Percentiles rank a stretch among this genome's conserved stretches.
Evolutionary conservation across 2,113 vertebrate genomes (phyloP).

Genomic region (Aplodontia rufa): DNA sequence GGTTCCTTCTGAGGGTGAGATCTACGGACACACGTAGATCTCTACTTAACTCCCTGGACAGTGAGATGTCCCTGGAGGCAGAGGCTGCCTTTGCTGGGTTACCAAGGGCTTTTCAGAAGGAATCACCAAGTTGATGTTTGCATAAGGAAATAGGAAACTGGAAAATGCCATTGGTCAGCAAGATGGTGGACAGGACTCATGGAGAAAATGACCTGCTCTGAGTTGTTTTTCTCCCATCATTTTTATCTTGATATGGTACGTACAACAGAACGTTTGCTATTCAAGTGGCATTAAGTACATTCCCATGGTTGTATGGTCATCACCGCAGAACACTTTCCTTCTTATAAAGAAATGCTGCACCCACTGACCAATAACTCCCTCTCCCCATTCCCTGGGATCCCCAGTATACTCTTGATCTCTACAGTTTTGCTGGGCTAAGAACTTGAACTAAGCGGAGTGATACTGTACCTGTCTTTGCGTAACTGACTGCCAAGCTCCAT

Average conservation of each 20-base stretch:
- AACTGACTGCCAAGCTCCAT: not conserved
- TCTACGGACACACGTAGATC: not conserved
- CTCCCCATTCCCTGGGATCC: accelerated
- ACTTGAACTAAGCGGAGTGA: not conserved
- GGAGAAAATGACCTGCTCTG: not conserved
- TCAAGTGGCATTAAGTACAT: not conserved
- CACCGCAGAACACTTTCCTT: not conserved
- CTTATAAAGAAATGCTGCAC: not conserved
- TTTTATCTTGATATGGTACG: not conserved
- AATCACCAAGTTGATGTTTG: not conserved
- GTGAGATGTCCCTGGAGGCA: not conserved
- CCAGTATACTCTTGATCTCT: not conserved
- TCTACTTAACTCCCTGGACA: not conserved
- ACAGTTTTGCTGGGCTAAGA: not conserved
- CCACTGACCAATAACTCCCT: not conserved
- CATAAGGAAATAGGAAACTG: not conserved
- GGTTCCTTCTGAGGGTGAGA: not conserved
- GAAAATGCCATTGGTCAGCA: not conserved
- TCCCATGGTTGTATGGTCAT: accelerated
- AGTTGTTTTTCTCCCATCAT: not conserved
- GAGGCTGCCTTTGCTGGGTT: not conserved
- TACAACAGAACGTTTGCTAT: not conserved
- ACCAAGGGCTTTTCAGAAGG: not conserved
- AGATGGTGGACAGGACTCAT: not conserved
- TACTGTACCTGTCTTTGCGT: not conserved